phyloP scores from a whole-genome alignment of 2,113 vertebrate genomes.

The Morphnarchus princeps region DNA sequence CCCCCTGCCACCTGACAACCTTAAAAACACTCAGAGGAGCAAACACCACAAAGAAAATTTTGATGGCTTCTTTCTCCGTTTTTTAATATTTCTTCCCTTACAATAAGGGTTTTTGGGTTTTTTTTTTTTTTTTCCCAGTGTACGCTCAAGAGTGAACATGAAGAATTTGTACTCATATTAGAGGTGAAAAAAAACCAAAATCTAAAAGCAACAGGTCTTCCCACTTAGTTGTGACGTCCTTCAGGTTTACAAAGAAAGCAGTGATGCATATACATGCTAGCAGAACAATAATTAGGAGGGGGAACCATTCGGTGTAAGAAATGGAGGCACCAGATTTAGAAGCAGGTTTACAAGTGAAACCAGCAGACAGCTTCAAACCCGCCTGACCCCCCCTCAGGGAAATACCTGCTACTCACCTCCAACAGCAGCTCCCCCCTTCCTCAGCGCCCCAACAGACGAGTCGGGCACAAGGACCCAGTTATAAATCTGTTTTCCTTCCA shows the following conservation, averaged over 20 bases:
- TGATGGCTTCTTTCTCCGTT: neutral
- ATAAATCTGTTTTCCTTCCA: neutral
- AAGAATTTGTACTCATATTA: neutral
- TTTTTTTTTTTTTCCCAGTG: accelerated
- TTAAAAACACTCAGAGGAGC: neutral
- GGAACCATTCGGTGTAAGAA: neutral
- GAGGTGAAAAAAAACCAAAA: neutral
- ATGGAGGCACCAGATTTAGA: neutral
- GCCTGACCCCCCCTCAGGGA: accelerated
- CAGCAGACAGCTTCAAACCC: neutral
- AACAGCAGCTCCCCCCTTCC: neutral
- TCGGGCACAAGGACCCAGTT: neutral
- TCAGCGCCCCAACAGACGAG: neutral
- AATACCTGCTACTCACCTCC: no score
- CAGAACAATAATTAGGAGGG: neutral
- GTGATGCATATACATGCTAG: neutral
- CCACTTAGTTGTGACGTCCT: neutral
- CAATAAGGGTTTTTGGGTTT: neutral
- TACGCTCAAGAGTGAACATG: neutral
- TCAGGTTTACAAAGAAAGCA: neutral
- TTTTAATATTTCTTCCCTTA: neutral
- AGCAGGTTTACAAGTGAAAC: neutral
- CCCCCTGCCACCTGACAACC: neutral
- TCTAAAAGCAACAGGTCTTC: neutral
- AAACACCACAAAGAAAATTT: neutral